Evolutionary conservation across 2,797 vertebrate species (phyloP), one percentile per base, ranked within the genome.

Genomic region (Anguilla megastoma): DNA sequence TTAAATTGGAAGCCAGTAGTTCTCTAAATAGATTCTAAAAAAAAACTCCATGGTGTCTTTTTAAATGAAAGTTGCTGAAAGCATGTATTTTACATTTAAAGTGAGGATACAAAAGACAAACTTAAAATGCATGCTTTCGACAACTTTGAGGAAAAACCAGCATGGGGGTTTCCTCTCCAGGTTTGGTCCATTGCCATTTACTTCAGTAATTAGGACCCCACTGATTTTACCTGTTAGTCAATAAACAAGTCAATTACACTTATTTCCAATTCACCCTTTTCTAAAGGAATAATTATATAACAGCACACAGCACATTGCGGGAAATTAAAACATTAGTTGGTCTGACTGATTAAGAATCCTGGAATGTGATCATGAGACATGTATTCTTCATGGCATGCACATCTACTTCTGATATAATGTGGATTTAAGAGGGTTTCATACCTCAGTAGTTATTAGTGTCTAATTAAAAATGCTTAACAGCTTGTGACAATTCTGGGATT

Each of bases 1-100:
- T 94, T 94, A 94, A 69, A 66, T 6, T 66, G n/a, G 21, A 66
- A 66, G 9, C 63, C 21, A 66, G 5, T 66, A 24, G 7, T 66
- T 66, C 63, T 66, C 21, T n/a, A 66, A 66, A 4, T n/a, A 24
- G n/a, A n/a, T 66, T 66, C 24, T 66, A 36, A 36, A 36, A 45
- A 45, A 45, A 63, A 63, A 24, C 18, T 5, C 4, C 60, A 63
- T 21, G 24, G 63, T n/a, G 24, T 52, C 56, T 58, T 58, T 58
- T 16, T 18, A 16, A 16, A 58, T 69, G n/a, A 69, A n/a, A n/a
- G 63, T 27, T 69, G 63, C 63, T 69, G 63, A 69, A 69, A 69
- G 63, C 63, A 27, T 18, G 56, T 16, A 3, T 16, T 58, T 18
- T 58, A 58, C 14, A 16, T 58, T 58, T 3, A 58, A 58, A 18